Conservation (phyloP, 2,888 invertebrate species). For the Drosophila paracracens region DNA sequence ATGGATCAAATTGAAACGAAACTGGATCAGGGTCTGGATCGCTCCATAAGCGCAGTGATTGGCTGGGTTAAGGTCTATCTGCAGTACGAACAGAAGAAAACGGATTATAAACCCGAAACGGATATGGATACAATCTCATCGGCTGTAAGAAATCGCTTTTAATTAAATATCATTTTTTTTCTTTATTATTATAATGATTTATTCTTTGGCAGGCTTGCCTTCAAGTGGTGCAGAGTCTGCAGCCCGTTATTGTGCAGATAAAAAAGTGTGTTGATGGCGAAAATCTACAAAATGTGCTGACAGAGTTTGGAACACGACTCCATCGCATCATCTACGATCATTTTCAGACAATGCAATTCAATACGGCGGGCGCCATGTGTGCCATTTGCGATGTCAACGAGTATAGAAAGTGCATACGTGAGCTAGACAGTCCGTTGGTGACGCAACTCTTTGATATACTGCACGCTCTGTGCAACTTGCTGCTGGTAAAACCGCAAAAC, state of each 20-base stretch:
- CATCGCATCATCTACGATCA: slow-evolving; percentile 98
- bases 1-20: slow-evolving; percentile 96
- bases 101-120: slow-evolving; percentile 95
- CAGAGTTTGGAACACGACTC: slow-evolving; percentile 96
- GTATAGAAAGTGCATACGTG: slow-evolving; percentile 94
- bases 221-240: slow-evolving; percentile 93
- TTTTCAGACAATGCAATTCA: slow-evolving; percentile 96
- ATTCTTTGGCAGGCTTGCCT: slow-evolving; percentile 89
- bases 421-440: slow-evolving; percentile 91
- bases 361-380: slow-evolving; percentile 98
- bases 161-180: not conserved
- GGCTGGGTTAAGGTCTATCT: slow-evolving; percentile 96
- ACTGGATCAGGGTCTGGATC: slow-evolving; percentile 94
- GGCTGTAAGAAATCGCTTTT: slow-evolving; percentile 86
- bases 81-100: slow-evolving; percentile 97
- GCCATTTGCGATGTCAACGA: slow-evolving; percentile 99
- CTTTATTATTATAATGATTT: slow-evolving; percentile 22
- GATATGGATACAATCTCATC: slow-evolving; percentile 95
- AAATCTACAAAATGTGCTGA: slow-evolving; percentile 93
- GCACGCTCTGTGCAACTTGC: slow-evolving; percentile 97
- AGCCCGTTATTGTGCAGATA: slow-evolving; percentile 90
- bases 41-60: slow-evolving; percentile 93
- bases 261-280: slow-evolving; percentile 95
- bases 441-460: slow-evolving; percentile 96
- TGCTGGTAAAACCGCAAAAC: slow-evolving; percentile 98